These are phyloP conservation scores for Zelostemma sp. DNA, from an alignment of 1,140 invertebrate species.

Conservation along the genomic window DNA sequence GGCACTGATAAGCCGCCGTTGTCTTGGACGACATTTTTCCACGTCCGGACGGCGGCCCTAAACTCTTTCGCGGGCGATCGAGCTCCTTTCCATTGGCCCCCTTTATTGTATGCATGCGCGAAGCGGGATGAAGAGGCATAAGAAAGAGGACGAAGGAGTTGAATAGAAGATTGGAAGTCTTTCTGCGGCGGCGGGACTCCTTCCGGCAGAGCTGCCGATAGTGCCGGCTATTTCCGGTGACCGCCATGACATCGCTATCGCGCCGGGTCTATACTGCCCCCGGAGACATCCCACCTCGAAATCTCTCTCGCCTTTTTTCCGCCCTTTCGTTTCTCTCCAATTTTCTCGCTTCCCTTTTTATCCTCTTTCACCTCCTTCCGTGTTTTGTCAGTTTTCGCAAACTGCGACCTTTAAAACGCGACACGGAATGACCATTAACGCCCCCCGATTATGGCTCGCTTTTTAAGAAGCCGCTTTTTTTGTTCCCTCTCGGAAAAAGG, in stretches of 20 bases:
- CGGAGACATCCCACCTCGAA: constrained; percentile 46
- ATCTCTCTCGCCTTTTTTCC: constrained; percentile 16
- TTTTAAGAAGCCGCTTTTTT: neutral
- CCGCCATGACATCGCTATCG: constrained; percentile 66
- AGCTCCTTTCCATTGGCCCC: no score
- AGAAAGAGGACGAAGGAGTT: constrained; percentile 33
- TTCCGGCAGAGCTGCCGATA: constrained; percentile 67
- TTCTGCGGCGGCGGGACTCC: constrained; percentile 64
- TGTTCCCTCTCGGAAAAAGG: constrained; percentile 12
- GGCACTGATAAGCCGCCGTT: constrained; percentile 60
- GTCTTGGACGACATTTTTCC: constrained; percentile 54
- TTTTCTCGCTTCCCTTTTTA: constrained; percentile 26
- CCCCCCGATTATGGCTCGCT: no score
- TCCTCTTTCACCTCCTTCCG: constrained; percentile 19
- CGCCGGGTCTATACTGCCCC: constrained; percentile 37
- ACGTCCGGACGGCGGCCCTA: constrained; percentile 52
- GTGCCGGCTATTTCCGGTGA: constrained; percentile 69
- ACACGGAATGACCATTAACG: constrained; percentile 36
- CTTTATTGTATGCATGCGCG: constrained; percentile 43
- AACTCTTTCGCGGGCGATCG: constrained; percentile 16
- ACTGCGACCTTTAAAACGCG: constrained; percentile 8
- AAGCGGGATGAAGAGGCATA: constrained; percentile 50
- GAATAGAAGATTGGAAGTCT: constrained; percentile 70
- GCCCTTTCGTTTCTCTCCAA: constrained; percentile 1
- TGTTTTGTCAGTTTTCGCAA: constrained; percentile 14